Base-by-base conservation (phyloP, 1,140 invertebrate genomes). In the Anagrus nilaparvatae region DNA sequence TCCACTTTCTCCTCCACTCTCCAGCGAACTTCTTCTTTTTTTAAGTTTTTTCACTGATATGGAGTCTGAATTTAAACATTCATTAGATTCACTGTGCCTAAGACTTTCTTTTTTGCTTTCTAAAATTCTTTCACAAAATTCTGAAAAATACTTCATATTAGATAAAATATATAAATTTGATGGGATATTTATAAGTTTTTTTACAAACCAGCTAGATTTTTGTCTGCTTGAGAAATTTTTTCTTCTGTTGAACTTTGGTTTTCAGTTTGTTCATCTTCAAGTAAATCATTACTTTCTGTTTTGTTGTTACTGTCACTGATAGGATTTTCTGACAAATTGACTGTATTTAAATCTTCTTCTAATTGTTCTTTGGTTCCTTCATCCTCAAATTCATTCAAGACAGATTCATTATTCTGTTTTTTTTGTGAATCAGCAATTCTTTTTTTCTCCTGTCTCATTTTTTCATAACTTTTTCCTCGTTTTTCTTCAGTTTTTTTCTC, bases 11-110 rank as follows among this genome's bases (percentile, higher is more conserved):
- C 73, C 69, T 14, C 70, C 62, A 35, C 72, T 75, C 44, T 74
- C 74, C 14, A 75, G 56, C 27, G 74, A 77, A 50, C 67, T 77
- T 48, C 73, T 65, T 45, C 73, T 67, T 49, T 69, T 71, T 21
- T 61, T 52, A 13, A 60, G 34, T 40, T 61, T 60, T 2, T 44
- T 18, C n/a, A 53, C 42, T 43, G n/a, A n/a, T n/a, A n/a, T n/a
- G n/a, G n/a, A n/a, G n/a, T n/a, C n/a, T n/a, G n/a, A n/a, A n/a
- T n/a, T n/a, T n/a, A n/a, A n/a, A n/a, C n/a, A n/a, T n/a, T n/a
- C n/a, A n/a, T n/a, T n/a, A n/a, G n/a, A n/a, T n/a, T n/a, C n/a
- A n/a, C n/a, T n/a, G n/a, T n/a, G n/a, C n/a, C n/a, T n/a, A n/a
- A n/a, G n/a, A n/a, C n/a, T n/a, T n/a, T n/a, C n/a, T n/a, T n/a